These are phyloP conservation scores for Sceloporus tristichus DNA, from an alignment of 2,113 vertebrate genomes.

Conservation along the genomic window DNA sequence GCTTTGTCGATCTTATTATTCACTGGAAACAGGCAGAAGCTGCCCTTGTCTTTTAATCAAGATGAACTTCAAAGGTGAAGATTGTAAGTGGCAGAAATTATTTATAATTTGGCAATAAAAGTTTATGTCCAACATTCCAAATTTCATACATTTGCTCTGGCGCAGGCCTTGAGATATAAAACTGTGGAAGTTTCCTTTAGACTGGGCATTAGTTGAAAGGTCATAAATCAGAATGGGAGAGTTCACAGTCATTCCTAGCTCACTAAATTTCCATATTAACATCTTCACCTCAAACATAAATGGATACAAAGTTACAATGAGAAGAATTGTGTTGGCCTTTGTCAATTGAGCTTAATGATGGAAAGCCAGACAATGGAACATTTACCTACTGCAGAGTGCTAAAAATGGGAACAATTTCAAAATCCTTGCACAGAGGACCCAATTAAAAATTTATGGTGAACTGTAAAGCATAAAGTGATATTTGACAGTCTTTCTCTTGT, in stretches of 20 bases:
- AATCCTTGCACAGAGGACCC: conserved; percentile 62
- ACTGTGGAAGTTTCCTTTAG: conserved; percentile 84
- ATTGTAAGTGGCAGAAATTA: conserved; percentile 85
- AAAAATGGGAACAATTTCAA: conserved; percentile 38
- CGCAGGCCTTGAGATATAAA: conserved; percentile 81
- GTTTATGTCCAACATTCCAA: conserved; percentile 83
- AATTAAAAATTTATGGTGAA: conserved; percentile 74
- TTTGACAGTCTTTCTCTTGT: conserved; percentile 45
- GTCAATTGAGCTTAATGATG: conserved; percentile 72
- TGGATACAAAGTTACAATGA: conserved; percentile 79
- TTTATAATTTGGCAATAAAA: conserved; percentile 90
- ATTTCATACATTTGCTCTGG: conserved; percentile 82
- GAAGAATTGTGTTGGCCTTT: conserved; percentile 76
- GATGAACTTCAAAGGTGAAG: conserved; percentile 88
- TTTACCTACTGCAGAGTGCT: conserved; percentile 41
- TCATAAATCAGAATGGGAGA: conserved; percentile 82
- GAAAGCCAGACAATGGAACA: conserved; percentile 51
- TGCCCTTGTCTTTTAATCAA: conserved; percentile 85
- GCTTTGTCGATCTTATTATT: conserved; percentile 66
- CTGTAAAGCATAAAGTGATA: conserved; percentile 68
- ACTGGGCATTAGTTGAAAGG: conserved; percentile 81
- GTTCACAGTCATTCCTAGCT: conserved; percentile 73
- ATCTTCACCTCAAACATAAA: conserved; percentile 84
- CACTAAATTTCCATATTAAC: conserved; percentile 84
- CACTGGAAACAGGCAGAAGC: conserved; percentile 63